phyloP scores from a whole-genome alignment of 1,140 invertebrate genomes.

The Leptopilina clavipes region DNA sequence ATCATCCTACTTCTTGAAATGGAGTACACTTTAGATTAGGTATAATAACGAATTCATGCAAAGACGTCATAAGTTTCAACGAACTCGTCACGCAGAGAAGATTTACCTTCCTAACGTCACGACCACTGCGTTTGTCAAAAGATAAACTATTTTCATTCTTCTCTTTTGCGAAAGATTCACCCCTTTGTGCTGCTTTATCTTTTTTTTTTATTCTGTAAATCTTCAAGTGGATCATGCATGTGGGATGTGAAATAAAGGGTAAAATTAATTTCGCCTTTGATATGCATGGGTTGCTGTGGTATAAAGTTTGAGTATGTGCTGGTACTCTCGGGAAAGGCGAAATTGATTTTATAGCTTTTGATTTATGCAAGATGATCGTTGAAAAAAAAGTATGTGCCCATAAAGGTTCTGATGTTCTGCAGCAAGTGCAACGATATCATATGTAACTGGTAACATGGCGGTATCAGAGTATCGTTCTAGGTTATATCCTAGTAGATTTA shows the following conservation, averaged over 20 bases:
- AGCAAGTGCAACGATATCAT: constrained; percentile 14
- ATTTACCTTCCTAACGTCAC: constrained; percentile 53
- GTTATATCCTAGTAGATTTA: constrained; percentile 28
- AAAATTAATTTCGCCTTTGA: too few species aligned
- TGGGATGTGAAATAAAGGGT: too few species aligned
- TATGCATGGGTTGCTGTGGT: too few species aligned
- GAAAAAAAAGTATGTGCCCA: constrained; percentile 43
- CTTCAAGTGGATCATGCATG: too few species aligned
- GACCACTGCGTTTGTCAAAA: constrained; percentile 54
- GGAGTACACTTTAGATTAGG: not conserved
- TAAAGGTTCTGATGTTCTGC: constrained; percentile 35
- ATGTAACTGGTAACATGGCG: constrained; percentile 6
- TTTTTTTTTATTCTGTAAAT: not conserved
- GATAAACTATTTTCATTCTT: constrained; percentile 35
- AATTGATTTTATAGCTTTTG: constrained; percentile 56
- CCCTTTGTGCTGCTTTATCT: constrained; percentile 18
- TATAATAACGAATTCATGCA: constrained; percentile 43
- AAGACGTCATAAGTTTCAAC: constrained; percentile 53
- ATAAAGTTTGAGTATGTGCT: not conserved
- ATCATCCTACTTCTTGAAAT: not conserved
- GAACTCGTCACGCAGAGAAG: constrained; percentile 54
- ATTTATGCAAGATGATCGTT: constrained; percentile 52
- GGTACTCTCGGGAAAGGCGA: constrained; percentile 45
- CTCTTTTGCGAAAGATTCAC: not conserved
- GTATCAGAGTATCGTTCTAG: constrained; percentile 6